Evolutionary conservation across 2,888 invertebrate genomes (phyloP), one percentile per base, ranked within the genome.

Genomic region (Meloe dianella): DNA sequence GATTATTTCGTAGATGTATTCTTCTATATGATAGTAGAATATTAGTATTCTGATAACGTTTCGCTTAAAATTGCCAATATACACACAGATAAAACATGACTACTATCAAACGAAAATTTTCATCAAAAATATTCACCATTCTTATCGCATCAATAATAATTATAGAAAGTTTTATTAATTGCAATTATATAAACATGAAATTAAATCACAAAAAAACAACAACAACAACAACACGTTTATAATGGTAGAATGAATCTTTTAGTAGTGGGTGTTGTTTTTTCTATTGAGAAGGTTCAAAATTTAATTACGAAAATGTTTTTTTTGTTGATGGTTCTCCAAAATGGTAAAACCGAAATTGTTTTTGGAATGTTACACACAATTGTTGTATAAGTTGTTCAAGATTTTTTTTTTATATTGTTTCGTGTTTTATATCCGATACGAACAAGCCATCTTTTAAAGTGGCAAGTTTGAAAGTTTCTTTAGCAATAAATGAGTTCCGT

Each of bases 81-180:
- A 73, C 73, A 70, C 70, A 71, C 72, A 73, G 69, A 74, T 73
- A 74, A 72, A 72, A 72, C 66, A 71, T 71, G 62, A 27, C 35
- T 4, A 63, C 61, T 63, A 68, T 68, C 63, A 10, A 67, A 59
- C 51, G 57, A 70, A 64, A 41, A 70, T 71, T 58, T n/a, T 30
- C 60, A 60, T 8, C 10, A 59, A 57, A 57, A 63, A 57, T 60
- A 54, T 41, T 59, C 60, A 61, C 65, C 63, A 70, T 67, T 17
- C 17, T 67, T 65, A 10, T 35, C 35, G 1, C 35, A 4, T 32
- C 32, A n/a, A n/a, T 4, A 27, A 27, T 4, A 27, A 27, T 27
- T 4, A 4, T 27, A 27, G 2, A 27, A 27, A 27, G 2, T 27
- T 27, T 27, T n/a, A n/a, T 27, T 27, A 27, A 14, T 7, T 1